Conservation (phyloP, 2,113 vertebrate species). For the Cygnus buccinator region DNA sequence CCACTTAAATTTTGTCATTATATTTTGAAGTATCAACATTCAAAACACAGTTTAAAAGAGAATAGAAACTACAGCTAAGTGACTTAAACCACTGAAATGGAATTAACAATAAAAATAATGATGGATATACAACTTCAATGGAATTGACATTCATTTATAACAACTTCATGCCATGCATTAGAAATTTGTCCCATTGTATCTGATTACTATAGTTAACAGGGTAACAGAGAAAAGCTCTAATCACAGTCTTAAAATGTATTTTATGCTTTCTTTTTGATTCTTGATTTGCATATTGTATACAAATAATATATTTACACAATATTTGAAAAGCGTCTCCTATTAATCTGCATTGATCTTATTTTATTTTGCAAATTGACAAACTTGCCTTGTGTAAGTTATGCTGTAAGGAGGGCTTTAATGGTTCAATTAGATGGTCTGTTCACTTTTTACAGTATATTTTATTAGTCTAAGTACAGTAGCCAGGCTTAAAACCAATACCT, state of each 20-base stretch:
- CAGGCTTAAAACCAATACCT: conserved; percentile 38
- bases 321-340: neutral
- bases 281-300: neutral
- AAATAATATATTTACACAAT: neutral
- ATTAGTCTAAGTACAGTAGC: neutral
- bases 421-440: neutral
- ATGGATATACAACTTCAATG: neutral
- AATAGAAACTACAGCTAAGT: neutral
- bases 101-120: neutral
- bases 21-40: neutral
- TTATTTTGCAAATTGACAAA: neutral
- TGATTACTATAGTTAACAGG: neutral
- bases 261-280: neutral
- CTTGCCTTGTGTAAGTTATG: neutral
- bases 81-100: neutral
- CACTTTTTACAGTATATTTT: conserved; percentile 3
- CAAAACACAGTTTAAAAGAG: neutral
- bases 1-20: neutral
- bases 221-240: neutral
- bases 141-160: neutral
- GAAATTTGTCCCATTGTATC: neutral
- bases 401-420: neutral
- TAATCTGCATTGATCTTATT: neutral
- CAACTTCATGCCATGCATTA: neutral
- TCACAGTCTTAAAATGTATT: neutral